Base-by-base conservation (phyloP, 1,140 invertebrate genomes). In the Cotesia chilonis region DNA sequence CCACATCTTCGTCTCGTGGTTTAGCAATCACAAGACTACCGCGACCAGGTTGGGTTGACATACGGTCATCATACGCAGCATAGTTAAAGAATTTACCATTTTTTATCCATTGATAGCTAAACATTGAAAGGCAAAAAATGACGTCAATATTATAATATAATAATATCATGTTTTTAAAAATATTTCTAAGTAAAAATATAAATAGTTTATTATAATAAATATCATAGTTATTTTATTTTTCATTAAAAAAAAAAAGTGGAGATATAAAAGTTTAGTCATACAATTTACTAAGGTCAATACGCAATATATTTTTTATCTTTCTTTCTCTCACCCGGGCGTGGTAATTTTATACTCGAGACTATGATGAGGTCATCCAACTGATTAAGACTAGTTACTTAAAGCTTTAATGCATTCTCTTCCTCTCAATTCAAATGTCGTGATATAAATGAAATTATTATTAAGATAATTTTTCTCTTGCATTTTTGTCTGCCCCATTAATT, bases 21-120 rank as follows among this genome's bases (percentile, higher is more conserved):
- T 90, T 90, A 51, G 94, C 93, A 68, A 98, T 94, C 4, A 98
- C 94, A 9, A 99, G 87, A 0, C 96, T 98, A 69, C 97, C 97
- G 75, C 95, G 89, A 1, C 96, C 95, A 0, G 95, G 93, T 77
- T 98, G 95, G 82, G 97, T 95, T 1, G 93, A 94, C 82, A 99
- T 98, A 75, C 97, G 91, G 76, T 97, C 93, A 81, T 97, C 95
- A 83, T 98, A 98, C 1, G 94, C 91, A 81, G 94, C 92, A 89
- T 94, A 96, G 76, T 95, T 91, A 85, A 94, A 99, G 10, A 92
- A 89, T 76, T 96, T 95, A 64, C 96, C 96, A 89, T 99, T 98
- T 86, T 99, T 99, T 67, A 95, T 92, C 98, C 98, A 99, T 78
- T 90, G 89, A 87, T 98, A 99, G 75, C 96, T 98, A 51, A 47